phyloP scores from a whole-genome alignment of 2,888 invertebrate genomes.

The Mimumesa dahlbomi region DNA sequence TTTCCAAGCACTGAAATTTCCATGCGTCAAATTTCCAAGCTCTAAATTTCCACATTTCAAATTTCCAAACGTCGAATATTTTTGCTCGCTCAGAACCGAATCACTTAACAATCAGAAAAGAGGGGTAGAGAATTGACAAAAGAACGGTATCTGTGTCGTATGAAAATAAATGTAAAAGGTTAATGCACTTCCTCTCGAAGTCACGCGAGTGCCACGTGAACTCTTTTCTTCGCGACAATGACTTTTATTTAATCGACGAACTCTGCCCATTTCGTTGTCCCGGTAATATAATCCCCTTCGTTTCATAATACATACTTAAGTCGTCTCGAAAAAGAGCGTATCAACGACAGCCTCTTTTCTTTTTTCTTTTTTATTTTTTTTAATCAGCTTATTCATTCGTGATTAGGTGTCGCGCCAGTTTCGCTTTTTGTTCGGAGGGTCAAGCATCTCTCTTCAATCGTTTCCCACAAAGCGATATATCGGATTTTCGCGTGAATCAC shows the following conservation, averaged over 20 bases:
- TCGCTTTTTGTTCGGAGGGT: not conserved
- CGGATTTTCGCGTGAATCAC: not conserved
- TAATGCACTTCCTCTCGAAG: constrained; percentile 25
- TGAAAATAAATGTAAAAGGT: constrained; percentile 35
- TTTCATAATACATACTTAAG: no score
- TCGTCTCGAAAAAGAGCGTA: no score
- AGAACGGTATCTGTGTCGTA: not conserved
- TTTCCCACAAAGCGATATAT: constrained; percentile 1
- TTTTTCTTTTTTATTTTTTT: no score
- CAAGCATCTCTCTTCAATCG: not conserved
- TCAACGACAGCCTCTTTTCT: no score
- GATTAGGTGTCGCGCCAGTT: not conserved
- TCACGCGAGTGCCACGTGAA: constrained; percentile 3
- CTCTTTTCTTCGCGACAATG: not conserved
- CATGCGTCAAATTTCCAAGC: no score
- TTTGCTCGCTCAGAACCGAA: no score
- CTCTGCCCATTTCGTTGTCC: not conserved
- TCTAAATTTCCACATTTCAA: no score
- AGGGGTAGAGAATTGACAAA: no score
- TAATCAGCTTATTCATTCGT: not conserved
- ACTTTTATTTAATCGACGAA: not conserved
- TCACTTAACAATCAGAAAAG: no score
- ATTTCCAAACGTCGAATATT: no score
- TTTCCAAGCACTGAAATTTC: no score
- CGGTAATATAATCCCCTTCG: no score